Base-by-base conservation (phyloP, 2,797 vertebrate species). In the Argyrosomus regius region DNA sequence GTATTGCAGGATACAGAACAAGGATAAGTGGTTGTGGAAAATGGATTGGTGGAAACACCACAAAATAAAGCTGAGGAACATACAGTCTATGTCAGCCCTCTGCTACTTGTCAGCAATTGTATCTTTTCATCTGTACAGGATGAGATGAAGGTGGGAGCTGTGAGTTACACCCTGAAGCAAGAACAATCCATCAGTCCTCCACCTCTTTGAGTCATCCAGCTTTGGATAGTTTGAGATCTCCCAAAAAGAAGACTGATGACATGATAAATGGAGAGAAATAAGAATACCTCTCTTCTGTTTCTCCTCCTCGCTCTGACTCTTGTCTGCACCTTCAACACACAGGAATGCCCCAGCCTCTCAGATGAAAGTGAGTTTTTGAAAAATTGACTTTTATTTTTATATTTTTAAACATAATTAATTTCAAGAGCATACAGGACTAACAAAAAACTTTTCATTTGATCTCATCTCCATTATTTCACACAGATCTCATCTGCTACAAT, bases 401-500 rank as follows among this genome's bases (percentile, higher is more conserved):
- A 18, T 24, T 10, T 54, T 41, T 3, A 11, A 4, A 13, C n/a
- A 46, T n/a, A 53, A 24, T 17, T 22, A 8, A 13, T 31, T 64
- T 24, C 4, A 22, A 54, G 9, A 10, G 20, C 10, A 22, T 41
- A 57, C 17, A 1, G 4, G 35, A 41, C 1, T 26, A 24, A 39
- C 18, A 60, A 26, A 7, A 45, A 20, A 13, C 31, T 0, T 20
- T 43, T 20, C 13, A 52, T 41, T 12, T 31, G 22, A 22, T 41
- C 39, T n/a, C 1, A 7, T 46, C n/a, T 35, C 14, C 3, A 0
- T 54, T 41, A 11, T 18, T 14, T 26, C 22, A 18, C 26, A 43
- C 57, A 89, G 86, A 58, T 62, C 76, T 92, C n/a, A 28, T 6
- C 28, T 93, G 91, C 61, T 0, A 39, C 63, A 88, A 1, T 18